These are phyloP conservation scores for Morelia viridis DNA, from an alignment of 2,797 vertebrate species.

Conservation along the genomic window DNA sequence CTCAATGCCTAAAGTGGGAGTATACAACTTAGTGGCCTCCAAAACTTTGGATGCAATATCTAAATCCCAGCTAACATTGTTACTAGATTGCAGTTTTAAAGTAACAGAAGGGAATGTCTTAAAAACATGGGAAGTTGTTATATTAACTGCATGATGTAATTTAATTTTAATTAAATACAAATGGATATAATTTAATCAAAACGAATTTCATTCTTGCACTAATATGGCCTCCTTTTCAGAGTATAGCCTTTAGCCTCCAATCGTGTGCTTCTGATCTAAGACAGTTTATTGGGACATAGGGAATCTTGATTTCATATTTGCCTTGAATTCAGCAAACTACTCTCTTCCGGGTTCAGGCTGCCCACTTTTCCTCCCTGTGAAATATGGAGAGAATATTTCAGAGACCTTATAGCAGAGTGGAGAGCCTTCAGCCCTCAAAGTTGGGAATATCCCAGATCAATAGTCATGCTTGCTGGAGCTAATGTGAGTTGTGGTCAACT, in stretches of 20 bases:
- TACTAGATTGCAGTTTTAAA: neutral
- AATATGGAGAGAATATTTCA: neutral
- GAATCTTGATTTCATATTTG: neutral
- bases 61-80: neutral
- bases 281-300: neutral
- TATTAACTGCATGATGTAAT: neutral
- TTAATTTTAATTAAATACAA: neutral
- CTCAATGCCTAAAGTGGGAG: neutral
- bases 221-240: neutral
- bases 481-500: neutral
- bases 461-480: neutral
- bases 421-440: neutral
- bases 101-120: neutral
- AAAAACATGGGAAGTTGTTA: neutral
- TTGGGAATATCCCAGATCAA: neutral
- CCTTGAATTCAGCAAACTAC: neutral
- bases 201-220: neutral
- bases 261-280: neutral
- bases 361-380: neutral
- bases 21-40: neutral
- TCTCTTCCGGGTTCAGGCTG: neutral
- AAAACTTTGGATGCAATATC: neutral
- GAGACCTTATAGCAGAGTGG: neutral
- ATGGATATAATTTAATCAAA: neutral
- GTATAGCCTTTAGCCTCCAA: neutral